phyloP scores from a whole-genome alignment of 1,140 invertebrate species.

The Eueides isabella region DNA sequence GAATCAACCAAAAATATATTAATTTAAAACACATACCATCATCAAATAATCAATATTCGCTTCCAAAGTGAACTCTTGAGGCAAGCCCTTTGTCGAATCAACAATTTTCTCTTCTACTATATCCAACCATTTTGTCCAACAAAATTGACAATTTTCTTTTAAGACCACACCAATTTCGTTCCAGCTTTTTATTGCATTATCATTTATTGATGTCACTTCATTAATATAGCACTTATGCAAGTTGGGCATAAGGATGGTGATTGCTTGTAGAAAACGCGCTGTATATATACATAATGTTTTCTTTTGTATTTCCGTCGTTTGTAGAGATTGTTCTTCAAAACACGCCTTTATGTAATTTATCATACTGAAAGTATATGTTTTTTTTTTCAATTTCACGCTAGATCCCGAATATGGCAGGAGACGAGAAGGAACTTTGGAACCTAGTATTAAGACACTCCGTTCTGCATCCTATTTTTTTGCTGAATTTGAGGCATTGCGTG shows the following conservation, averaged over 20 bases:
- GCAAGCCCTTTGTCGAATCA: conserved; percentile 60
- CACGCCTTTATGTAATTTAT: conserved; percentile 82
- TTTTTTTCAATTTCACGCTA: neutral
- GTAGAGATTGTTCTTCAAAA: conserved; percentile 76
- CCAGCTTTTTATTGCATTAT: conserved; percentile 82
- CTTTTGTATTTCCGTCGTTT: conserved; percentile 62
- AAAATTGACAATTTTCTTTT: conserved; percentile 82
- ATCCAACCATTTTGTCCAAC: conserved; percentile 86
- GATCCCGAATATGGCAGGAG: no score
- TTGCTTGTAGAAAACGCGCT: conserved; percentile 84
- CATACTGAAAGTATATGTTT: conserved; percentile 60
- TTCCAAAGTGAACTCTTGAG: conserved; percentile 74
- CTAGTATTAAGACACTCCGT: no score
- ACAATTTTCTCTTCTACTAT: conserved; percentile 73
- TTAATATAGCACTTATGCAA: conserved; percentile 87
- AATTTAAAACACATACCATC: conserved; percentile 65
- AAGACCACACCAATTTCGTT: conserved; percentile 84
- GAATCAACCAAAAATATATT: neutral
- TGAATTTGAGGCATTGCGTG: no score
- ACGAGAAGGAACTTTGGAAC: no score
- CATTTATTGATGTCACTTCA: conserved; percentile 59
- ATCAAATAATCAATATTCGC: conserved; percentile 80
- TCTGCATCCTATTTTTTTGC: no score
- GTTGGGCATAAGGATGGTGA: conserved; percentile 84
- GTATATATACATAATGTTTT: conserved; percentile 76